These are phyloP conservation scores for Notiomystis cincta DNA, from an alignment of 2,113 vertebrate species.

Conservation along the genomic window DNA sequence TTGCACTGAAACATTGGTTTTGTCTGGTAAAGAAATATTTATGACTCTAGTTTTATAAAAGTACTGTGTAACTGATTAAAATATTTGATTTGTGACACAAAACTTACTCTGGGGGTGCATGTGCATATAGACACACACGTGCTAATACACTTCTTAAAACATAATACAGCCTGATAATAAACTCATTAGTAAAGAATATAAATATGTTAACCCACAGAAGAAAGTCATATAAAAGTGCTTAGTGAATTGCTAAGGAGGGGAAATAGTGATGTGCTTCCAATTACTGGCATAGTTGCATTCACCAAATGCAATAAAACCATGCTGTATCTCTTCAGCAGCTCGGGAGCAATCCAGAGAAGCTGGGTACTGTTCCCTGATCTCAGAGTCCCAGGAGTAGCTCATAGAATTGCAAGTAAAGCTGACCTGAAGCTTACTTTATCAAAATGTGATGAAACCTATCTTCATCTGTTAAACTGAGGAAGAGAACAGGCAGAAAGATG, in stretches of 20 bases:
- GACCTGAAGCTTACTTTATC: neutral
- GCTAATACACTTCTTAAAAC: neutral
- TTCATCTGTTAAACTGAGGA: neutral
- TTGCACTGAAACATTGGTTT: neutral
- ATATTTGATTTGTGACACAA: neutral
- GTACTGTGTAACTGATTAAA: neutral
- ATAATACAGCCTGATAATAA: neutral
- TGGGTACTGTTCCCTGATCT: neutral
- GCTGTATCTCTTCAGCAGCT: neutral
- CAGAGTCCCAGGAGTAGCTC: neutral
- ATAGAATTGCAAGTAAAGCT: neutral
- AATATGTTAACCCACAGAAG: neutral
- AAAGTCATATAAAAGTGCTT: neutral
- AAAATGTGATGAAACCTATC: neutral
- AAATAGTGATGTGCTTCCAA: neutral
- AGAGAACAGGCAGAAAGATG: neutral
- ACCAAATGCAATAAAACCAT: neutral
- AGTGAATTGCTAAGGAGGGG: neutral
- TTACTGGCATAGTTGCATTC: neutral
- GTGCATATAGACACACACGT: neutral
- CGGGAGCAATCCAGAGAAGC: neutral
- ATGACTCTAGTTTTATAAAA: neutral
- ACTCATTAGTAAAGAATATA: neutral
- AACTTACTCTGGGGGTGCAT: neutral
- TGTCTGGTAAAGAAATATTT: slow-evolving; percentile 3